Percentiles rank a stretch among this genome's conserved stretches.
Evolutionary conservation across 1,140 invertebrate species (phyloP).

Genomic region (Drosophila bocki): DNA sequence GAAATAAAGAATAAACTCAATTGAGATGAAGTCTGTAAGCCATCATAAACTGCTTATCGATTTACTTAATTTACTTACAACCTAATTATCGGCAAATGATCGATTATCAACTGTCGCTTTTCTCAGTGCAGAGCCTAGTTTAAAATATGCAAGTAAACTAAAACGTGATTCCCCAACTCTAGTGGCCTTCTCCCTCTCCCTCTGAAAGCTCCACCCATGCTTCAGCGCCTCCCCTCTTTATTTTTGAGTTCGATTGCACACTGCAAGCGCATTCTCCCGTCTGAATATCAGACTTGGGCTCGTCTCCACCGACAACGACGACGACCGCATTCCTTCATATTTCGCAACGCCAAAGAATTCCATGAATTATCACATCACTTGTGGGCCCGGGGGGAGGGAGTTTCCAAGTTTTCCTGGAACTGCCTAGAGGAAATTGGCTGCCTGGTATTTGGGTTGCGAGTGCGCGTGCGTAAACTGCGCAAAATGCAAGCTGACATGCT

Average conservation of each 20-base stretch:
- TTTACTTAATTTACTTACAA: background rate
- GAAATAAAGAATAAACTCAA: background rate
- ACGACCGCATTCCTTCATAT: constrained; percentile 74
- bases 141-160: constrained; percentile 17
- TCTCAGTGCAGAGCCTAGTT: background rate
- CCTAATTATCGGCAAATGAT: background rate
- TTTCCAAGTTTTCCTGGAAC: constrained; percentile 49
- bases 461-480: constrained; percentile 68
- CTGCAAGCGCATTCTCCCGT: constrained; percentile 20
- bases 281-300: constrained; percentile 54
- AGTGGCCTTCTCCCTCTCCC: background rate
- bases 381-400: background rate
- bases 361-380: constrained; percentile 52
- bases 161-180: constrained; percentile 5
- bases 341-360: constrained; percentile 72
- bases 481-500: constrained; percentile 45
- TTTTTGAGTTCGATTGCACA: constrained; percentile 62
- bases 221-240: background rate
- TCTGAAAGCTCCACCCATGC: background rate
- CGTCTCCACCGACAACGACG: constrained; percentile 32
- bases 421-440: constrained; percentile 30
- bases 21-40: background rate
- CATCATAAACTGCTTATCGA: background rate
- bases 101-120: background rate
- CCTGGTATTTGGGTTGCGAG: constrained; percentile 66